phyloP scores from a whole-genome alignment of 2,797 vertebrate genomes.

The Sylvilagus floridanus region DNA sequence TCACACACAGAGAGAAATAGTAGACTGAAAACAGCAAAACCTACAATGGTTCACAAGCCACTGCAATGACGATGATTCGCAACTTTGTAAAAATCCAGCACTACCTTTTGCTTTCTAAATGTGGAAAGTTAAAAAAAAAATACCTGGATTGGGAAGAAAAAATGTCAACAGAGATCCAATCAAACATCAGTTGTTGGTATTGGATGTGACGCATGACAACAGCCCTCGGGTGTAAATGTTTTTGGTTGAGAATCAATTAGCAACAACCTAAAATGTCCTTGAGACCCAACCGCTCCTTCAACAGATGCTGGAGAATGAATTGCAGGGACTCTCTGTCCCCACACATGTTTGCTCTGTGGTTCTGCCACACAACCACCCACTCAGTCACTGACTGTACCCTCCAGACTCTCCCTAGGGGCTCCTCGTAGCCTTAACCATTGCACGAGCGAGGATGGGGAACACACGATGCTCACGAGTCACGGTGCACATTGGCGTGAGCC shows the following conservation, averaged over 20 bases:
- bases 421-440: no score
- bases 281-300: not conserved
- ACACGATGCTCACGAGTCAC: fast-evolving
- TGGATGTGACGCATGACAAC: not conserved
- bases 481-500: not conserved
- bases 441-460: not conserved
- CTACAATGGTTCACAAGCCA: not conserved
- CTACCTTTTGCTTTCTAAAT: not conserved
- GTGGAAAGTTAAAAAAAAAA: not conserved
- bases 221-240: not conserved
- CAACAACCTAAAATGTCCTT: not conserved
- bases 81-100: not conserved
- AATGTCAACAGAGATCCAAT: not conserved
- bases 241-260: not conserved
- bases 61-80: fast-evolving
- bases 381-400: not conserved
- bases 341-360: not conserved
- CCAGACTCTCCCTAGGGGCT: not conserved
- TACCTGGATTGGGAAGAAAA: not conserved
- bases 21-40: not conserved
- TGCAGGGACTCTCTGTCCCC: not conserved
- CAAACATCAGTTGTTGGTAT: fast-evolving
- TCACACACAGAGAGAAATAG: not conserved
- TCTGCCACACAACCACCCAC: fast-evolving
- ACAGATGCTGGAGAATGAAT: not conserved